A percentile compares a stretch with the other conserved stretches of the same genome.
phyloP scores from a whole-genome alignment of 2,888 invertebrate genomes.

The Acanthacorydalis orientalis region DNA sequence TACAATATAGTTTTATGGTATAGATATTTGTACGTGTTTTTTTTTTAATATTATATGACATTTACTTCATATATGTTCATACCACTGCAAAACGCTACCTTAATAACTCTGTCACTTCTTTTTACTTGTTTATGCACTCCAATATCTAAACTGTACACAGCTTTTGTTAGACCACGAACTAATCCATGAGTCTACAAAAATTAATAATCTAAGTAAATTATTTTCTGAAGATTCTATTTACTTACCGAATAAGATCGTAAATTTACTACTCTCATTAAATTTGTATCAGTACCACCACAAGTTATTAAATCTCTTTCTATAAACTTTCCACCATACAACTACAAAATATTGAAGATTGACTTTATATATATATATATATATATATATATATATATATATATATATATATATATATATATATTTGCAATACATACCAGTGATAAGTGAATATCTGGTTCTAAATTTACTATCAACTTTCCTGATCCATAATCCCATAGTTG shows the following conservation, averaged over 20 bases:
- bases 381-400: too few species aligned
- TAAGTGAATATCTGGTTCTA: conserved; percentile 34
- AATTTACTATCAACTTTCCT: conserved; percentile 39
- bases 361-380: background rate
- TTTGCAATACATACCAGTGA: background rate
- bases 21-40: background rate
- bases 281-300: conserved; percentile 42
- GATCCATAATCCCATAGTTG: conserved; percentile 50
- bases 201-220: background rate
- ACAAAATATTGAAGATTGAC: conserved; percentile 22
- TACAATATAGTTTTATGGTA: background rate
- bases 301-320: conserved; percentile 36
- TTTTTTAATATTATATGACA: too few species aligned
- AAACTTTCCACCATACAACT: conserved; percentile 45
- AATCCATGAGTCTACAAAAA: conserved; percentile 34
- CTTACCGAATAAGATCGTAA: conserved; percentile 37
- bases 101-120: conserved; percentile 23
- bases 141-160: conserved; percentile 37
- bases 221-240: conserved; percentile 4
- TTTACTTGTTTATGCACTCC: conserved; percentile 30
- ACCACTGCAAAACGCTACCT: conserved; percentile 11
- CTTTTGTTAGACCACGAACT: conserved; percentile 34
- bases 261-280: conserved; percentile 43
- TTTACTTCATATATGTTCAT: background rate
- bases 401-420: too few species aligned